A percentile compares a stretch with the other conserved stretches of the same genome.
These are phyloP conservation scores for Pharmacophagus antenor DNA, from an alignment of 2,888 invertebrate species.

Conservation along the genomic window DNA sequence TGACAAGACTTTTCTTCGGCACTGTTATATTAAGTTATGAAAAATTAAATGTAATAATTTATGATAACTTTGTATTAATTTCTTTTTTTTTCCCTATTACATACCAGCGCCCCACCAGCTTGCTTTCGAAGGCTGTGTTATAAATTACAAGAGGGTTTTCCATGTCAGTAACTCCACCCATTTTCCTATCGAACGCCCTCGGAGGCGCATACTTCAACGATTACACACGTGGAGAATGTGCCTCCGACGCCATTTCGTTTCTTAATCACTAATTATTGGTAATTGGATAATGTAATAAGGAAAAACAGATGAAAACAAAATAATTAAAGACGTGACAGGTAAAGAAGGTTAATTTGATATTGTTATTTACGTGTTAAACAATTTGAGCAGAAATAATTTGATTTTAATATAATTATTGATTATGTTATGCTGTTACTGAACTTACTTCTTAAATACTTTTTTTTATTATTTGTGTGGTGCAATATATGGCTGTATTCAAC, in stretches of 20 bases:
- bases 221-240: slow-evolving; percentile 47
- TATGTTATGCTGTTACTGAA: too few species aligned
- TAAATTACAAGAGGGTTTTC: slow-evolving; percentile 47
- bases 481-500: too few species aligned
- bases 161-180: slow-evolving; percentile 48
- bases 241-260: slow-evolving; percentile 39
- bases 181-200: slow-evolving; percentile 54
- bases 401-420: too few species aligned
- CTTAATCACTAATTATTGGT: slow-evolving; percentile 10
- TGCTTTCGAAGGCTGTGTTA: slow-evolving; percentile 35
- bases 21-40: too few species aligned
- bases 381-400: too few species aligned
- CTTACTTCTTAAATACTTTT: too few species aligned
- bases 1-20: too few species aligned
- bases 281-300: slow-evolving; percentile 8
- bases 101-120: slow-evolving; percentile 1
- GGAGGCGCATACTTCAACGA: slow-evolving; percentile 48
- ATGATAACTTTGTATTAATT: slow-evolving; percentile 1
- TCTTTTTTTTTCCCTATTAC: not conserved
- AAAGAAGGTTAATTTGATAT: too few species aligned
- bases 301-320: not conserved
- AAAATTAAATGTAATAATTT: not conserved
- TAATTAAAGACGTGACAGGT: too few species aligned
- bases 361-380: too few species aligned
- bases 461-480: too few species aligned